Evolutionary conservation across 2,113 vertebrate species (phyloP).

Genomic region (Anguilla japonica): DNA sequence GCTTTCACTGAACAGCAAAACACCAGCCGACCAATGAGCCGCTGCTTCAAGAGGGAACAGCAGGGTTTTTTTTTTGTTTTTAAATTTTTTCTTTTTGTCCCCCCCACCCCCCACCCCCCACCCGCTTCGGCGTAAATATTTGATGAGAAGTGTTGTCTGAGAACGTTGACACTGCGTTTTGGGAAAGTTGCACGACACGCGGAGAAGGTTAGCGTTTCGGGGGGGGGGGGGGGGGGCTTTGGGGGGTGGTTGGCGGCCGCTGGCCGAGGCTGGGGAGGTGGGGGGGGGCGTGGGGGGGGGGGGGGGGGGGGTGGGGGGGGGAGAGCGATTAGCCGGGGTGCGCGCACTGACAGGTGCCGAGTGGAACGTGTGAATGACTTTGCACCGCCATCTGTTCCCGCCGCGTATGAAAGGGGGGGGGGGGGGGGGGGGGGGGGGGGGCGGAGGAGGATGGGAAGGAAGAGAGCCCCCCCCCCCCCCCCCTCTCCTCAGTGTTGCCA

Average conservation of each 20-base stretch:
- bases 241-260: neutral
- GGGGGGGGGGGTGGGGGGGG: neutral
- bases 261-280: neutral
- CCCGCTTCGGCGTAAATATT: constrained; percentile 17
- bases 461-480: neutral
- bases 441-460: neutral
- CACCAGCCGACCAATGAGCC: neutral
- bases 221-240: neutral
- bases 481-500: neutral
- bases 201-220: neutral
- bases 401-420: neutral
- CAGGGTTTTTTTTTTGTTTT: constrained; percentile 10
- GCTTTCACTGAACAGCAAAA: constrained; percentile 3
- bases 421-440: neutral
- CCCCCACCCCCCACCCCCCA: too few relatives aligned
- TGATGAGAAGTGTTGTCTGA: constrained; percentile 15
- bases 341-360: constrained; percentile 21
- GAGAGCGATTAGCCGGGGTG: constrained; percentile 26
- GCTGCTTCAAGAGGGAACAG: neutral
- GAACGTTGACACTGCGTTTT: constrained; percentile 2
- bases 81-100: too few relatives aligned
- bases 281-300: neutral
- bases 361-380: constrained; percentile 31
- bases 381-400: constrained; percentile 26
- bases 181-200: neutral